A percentile compares a stretch with the other conserved stretches of the same genome.
phyloP scores from a whole-genome alignment of 2,797 vertebrate species.

The Pangasius krempfi region DNA sequence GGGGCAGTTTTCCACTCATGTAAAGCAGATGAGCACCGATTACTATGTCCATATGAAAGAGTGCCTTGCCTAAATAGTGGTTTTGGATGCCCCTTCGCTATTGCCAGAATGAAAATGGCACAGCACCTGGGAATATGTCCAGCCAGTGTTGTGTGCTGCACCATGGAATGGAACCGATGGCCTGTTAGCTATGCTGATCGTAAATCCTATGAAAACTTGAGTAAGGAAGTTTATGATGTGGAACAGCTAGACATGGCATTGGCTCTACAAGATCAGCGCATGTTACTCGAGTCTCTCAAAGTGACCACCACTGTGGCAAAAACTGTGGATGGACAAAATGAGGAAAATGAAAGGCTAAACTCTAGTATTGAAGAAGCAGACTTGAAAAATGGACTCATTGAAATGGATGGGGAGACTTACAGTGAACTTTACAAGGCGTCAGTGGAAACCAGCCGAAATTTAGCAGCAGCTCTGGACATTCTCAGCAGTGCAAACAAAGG shows the following conservation, averaged over 20 bases:
- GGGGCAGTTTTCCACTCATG: constrained; percentile 96
- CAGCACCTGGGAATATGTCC: constrained; percentile 92
- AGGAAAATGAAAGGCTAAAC: constrained; percentile 77
- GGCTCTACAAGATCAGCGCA: constrained; percentile 97
- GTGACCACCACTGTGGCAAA: constrained; percentile 92
- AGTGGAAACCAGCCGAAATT: constrained; percentile 88
- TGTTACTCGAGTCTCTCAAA: constrained; percentile 95
- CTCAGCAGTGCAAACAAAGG: constrained; percentile 86
- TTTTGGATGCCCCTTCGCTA: constrained; percentile 92
- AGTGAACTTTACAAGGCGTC: constrained; percentile 87
- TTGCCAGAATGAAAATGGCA: constrained; percentile 89
- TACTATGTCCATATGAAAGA: constrained; percentile 92
- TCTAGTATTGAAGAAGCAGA: constrained; percentile 56
- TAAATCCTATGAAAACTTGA: constrained; percentile 96
- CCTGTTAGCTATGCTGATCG: constrained; percentile 96
- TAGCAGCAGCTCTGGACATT: constrained; percentile 92
- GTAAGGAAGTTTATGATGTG: constrained; percentile 94
- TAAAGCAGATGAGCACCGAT: constrained; percentile 90
- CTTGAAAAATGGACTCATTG: constrained; percentile 75
- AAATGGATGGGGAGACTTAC: constrained; percentile 88
- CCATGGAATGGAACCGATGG: constrained; percentile 99
- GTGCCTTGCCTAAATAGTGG: constrained; percentile 91
- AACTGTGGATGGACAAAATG: constrained; percentile 76
- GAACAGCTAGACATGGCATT: constrained; percentile 98
- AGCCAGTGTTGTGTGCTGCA: constrained; percentile 96